These are phyloP conservation scores for Pristionchus exspectatus DNA, from an alignment of 2,888 invertebrate genomes.

Conservation along the genomic window DNA sequence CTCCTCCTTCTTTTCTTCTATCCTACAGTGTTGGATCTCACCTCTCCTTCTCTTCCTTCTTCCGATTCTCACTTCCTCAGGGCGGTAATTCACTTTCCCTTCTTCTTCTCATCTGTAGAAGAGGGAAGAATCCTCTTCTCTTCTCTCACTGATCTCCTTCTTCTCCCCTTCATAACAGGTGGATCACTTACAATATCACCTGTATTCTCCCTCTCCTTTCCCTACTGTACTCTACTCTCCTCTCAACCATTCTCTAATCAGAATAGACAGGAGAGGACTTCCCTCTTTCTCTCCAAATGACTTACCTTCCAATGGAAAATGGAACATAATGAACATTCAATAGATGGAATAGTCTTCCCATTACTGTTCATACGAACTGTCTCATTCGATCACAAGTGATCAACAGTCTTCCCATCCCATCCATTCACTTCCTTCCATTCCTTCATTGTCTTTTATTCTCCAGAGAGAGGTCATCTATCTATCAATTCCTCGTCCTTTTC, in stretches of 20 bases:
- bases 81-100: neutral
- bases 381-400: neutral
- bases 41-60: neutral
- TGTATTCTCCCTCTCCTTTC: neutral
- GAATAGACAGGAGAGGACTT: neutral
- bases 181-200: neutral
- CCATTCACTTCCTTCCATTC: neutral
- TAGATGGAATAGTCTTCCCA: neutral
- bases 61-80: neutral
- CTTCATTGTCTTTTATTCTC: neutral
- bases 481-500: neutral
- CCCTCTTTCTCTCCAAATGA: neutral
- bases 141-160: neutral
- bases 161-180: neutral
- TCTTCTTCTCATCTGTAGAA: slow-evolving; percentile 1
- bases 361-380: neutral
- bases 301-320: neutral
- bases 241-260: neutral
- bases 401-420: neutral
- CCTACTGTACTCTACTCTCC: neutral
- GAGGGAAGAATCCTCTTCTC: neutral
- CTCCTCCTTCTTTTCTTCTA: neutral
- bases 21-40: neutral
- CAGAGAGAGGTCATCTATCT: neutral
- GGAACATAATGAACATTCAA: neutral